Evolutionary conservation across 2,888 invertebrate genomes (phyloP), one percentile per base, ranked within the genome.

Genomic region (Brenthis hecate): DNA sequence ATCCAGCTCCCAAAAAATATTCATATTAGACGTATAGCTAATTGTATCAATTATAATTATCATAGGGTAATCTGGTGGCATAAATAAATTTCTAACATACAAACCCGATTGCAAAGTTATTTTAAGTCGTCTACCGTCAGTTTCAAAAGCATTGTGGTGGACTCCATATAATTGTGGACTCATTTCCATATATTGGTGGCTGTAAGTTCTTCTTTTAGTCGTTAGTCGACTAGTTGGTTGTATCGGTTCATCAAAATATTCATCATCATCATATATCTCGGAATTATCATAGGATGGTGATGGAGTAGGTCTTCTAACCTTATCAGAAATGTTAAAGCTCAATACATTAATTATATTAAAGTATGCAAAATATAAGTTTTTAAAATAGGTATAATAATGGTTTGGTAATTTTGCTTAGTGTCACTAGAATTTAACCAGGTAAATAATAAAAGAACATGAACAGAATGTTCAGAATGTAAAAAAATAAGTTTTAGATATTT

Each of bases 271-370:
- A 11, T 66, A 60, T 36, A 73, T 74, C 1, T 70, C 6, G 28
- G 73, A 69, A 6, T 70, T 51, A 6, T 76, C 70, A 14, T 78
- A 74, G 4, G 16, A n/a, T 47, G 64, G 47, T 28, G 61, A 53
- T 13, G 54, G 16, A 48, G 19, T 54, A 32, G 54, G 61, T 51
- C 56, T 66, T 47, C 56, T 69, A 13, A 66, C 54, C 71, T 71
- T 55, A 55, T 61, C 36, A 55, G 53, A 32, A 16, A 3, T 23
- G 13, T 28, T 48, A 23, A 47, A 28, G 28, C 28, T 23, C 23
- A 43, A 3, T 58, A 23, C 14, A 14, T 43, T 1, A 43, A 43
- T 36, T 0, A 36, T 43, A 43, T 43, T 43, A 8, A 43, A 43
- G 8, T 8, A 43, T 43, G 8, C 36, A 43, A 43, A 43, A 43